A percentile compares a stretch with the other conserved stretches of the same genome.
Conservation (phyloP, 2,113 vertebrate species). For the Phrynocephalus versicolor region DNA sequence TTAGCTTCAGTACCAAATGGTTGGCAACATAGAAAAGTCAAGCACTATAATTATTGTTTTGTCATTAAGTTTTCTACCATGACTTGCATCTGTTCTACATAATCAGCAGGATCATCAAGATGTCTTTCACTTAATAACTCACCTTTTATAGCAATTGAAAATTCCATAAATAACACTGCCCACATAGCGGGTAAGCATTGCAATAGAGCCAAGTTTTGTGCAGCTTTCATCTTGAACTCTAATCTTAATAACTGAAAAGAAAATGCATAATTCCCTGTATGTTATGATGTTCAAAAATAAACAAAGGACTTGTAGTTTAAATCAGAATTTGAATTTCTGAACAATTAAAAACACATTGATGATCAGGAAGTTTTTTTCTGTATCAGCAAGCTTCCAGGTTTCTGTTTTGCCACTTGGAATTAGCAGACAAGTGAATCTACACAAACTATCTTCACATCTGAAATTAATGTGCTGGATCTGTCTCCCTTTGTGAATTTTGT, state of each 20-base stretch:
- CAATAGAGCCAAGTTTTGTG: background rate
- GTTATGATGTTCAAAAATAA: background rate
- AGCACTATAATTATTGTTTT: background rate
- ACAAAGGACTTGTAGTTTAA: background rate
- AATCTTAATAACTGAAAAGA: background rate
- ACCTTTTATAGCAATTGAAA: background rate
- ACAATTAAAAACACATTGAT: background rate
- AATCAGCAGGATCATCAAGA: background rate
- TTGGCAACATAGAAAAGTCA: background rate
- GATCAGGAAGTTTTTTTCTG: background rate
- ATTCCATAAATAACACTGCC: background rate
- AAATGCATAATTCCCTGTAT: background rate
- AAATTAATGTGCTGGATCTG: background rate
- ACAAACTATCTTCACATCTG: background rate
- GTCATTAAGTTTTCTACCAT: background rate
- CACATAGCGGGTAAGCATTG: background rate
- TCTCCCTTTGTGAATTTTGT: background rate
- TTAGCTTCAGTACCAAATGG: background rate
- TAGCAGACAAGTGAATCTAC: background rate
- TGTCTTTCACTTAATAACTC: background rate
- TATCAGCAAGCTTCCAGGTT: background rate
- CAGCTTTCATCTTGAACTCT: background rate
- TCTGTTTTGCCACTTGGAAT: background rate
- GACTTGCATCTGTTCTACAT: background rate
- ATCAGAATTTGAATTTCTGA: conserved; percentile 6